Evolutionary conservation across 2,113 vertebrate species (phyloP).

Genomic region (Bujurquina vittata): DNA sequence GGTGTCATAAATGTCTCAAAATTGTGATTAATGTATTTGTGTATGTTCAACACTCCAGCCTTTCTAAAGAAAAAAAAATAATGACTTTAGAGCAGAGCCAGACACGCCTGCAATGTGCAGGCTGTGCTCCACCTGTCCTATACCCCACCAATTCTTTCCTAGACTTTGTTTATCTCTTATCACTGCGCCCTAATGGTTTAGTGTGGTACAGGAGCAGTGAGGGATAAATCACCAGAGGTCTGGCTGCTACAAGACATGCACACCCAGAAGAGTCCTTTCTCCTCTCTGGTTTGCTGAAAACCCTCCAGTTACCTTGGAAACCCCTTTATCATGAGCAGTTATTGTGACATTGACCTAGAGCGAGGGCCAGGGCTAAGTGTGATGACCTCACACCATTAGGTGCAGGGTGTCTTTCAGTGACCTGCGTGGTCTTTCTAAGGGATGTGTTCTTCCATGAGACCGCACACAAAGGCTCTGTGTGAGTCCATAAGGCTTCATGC

Average conservation of each 20-base stretch:
- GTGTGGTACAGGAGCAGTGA: slow-evolving; percentile 33
- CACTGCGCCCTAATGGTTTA: slow-evolving; percentile 58
- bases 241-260: slow-evolving; percentile 44
- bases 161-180: slow-evolving; percentile 48
- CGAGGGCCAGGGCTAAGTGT: slow-evolving; percentile 48
- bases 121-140: slow-evolving; percentile 8
- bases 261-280: slow-evolving; percentile 44
- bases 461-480: not conserved
- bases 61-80: not conserved
- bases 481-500: not conserved
- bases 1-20: slow-evolving; percentile 40
- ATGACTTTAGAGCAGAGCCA: not conserved
- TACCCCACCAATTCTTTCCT: slow-evolving; percentile 20
- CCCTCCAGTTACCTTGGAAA: slow-evolving; percentile 57
- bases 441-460: slow-evolving; percentile 24
- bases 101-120: not conserved
- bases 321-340: slow-evolving; percentile 62
- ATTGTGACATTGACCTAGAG: slow-evolving; percentile 74
- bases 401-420: slow-evolving; percentile 40
- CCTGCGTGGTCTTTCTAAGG: slow-evolving; percentile 24
- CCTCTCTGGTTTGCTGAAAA: slow-evolving; percentile 38
- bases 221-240: slow-evolving; percentile 60
- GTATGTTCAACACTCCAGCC: slow-evolving; percentile 7
- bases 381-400: slow-evolving; percentile 65
- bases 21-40: slow-evolving; percentile 20